Conservation (phyloP, 1,140 invertebrate genomes). For the Orius insidiosus region DNA sequence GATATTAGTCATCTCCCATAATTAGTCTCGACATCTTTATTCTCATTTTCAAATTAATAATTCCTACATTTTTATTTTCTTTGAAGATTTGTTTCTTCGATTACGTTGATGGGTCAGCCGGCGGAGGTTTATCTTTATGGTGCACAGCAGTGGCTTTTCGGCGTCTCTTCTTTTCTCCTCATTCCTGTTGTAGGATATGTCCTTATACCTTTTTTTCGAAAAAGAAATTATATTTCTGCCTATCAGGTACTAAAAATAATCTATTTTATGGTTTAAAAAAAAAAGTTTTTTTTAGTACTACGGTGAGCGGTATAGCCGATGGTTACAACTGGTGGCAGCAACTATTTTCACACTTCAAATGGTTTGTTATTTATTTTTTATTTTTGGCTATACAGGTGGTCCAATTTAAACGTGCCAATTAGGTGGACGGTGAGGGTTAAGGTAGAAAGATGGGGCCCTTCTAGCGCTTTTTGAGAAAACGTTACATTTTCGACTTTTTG, state of each 20-base stretch:
- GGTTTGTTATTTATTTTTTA: conserved; percentile 24
- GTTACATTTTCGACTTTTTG: no score
- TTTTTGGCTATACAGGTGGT: no score
- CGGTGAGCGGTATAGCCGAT: conserved; percentile 44
- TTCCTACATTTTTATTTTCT: conserved; percentile 20
- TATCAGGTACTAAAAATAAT: conserved; percentile 23
- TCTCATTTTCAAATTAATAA: no score
- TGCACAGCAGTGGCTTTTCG: conserved; percentile 27
- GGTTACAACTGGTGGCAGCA: conserved; percentile 44
- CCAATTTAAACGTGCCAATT: no score
- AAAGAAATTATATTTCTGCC: conserved; percentile 24
- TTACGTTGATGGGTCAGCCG: conserved; percentile 38
- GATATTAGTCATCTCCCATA: background rate
- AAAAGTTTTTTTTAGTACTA: no score
- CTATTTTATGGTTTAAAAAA: no score
- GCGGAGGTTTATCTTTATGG: conserved; percentile 36
- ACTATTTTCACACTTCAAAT: conserved; percentile 50
- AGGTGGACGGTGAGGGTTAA: no score
- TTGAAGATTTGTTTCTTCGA: conserved; percentile 38
- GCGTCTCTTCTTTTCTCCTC: conserved; percentile 27
- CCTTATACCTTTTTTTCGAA: conserved; percentile 37
- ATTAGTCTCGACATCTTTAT: no score
- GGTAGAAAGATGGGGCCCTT: no score
- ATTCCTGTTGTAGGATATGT: conserved; percentile 31
- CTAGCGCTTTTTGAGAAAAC: no score